Conservation (phyloP, 1,140 invertebrate genomes). For the Pemphigus obesinymphae region DNA sequence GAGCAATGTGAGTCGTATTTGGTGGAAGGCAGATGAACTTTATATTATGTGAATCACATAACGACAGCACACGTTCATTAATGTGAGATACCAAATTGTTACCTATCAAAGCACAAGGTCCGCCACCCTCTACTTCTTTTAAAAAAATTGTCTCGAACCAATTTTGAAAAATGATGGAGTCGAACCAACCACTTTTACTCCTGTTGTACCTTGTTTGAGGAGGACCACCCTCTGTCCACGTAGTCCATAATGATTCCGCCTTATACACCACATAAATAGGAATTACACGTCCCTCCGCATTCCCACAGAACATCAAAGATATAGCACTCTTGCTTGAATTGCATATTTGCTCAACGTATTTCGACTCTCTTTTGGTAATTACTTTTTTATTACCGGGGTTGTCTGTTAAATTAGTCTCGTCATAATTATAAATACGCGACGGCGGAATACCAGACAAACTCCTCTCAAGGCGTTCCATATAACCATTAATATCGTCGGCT, state of each 20-base stretch:
- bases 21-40: slow-evolving; percentile 50
- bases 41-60: slow-evolving; percentile 50
- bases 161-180: slow-evolving; percentile 49
- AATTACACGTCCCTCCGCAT: slow-evolving; percentile 44
- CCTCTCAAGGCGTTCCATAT: slow-evolving; percentile 35
- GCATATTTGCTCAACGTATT: slow-evolving; percentile 46
- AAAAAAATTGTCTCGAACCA: slow-evolving; percentile 48
- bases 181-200: slow-evolving; percentile 49
- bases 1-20: slow-evolving; percentile 51
- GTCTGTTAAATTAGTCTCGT: slow-evolving; percentile 46
- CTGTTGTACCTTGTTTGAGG: slow-evolving; percentile 49
- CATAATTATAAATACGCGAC: slow-evolving; percentile 44
- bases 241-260: slow-evolving; percentile 48
- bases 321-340: slow-evolving; percentile 45
- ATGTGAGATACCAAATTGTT: slow-evolving; percentile 52
- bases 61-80: slow-evolving; percentile 47
- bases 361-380: slow-evolving; percentile 45
- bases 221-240: slow-evolving; percentile 50
- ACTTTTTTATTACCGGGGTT: slow-evolving; percentile 47
- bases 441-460: slow-evolving; percentile 39
- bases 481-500: slow-evolving; percentile 31
- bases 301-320: slow-evolving; percentile 47
- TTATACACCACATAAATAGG: slow-evolving; percentile 48
- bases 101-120: slow-evolving; percentile 48
- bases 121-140: slow-evolving; percentile 28